Percentiles rank a stretch among this genome's conserved stretches.
Evolutionary conservation across 2,113 vertebrate genomes (phyloP).

Genomic region (Diphyllodes magnificus): DNA sequence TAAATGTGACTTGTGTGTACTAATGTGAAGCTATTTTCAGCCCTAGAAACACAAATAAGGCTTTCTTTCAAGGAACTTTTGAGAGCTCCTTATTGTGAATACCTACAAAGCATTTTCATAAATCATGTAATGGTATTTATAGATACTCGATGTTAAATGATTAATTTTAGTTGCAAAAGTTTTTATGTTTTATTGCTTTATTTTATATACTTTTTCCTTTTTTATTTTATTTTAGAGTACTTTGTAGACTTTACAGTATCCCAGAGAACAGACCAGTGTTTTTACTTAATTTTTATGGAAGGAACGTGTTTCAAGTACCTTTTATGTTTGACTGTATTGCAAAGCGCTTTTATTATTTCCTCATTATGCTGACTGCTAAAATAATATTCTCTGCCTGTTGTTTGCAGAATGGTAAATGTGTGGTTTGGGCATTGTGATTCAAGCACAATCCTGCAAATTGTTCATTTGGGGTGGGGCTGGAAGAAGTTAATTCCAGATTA

Average conservation of each 20-base stretch:
- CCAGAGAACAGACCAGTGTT: neutral
- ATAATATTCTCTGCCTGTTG: slow-evolving; percentile 17
- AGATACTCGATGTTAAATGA: neutral
- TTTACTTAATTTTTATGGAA: neutral
- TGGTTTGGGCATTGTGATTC: neutral
- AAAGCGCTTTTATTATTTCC: slow-evolving; percentile 10
- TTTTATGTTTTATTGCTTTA: slow-evolving; percentile 2
- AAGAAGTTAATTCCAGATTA: neutral
- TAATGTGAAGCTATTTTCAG: neutral
- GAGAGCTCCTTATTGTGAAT: neutral
- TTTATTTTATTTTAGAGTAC: neutral
- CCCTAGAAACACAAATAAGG: neutral
- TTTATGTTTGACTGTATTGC: neutral
- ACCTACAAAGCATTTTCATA: neutral
- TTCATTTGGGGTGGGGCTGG: neutral
- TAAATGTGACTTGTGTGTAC: slow-evolving; percentile 12
- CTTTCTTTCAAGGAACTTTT: neutral
- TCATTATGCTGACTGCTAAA: slow-evolving; percentile 5
- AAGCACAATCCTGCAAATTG: neutral
- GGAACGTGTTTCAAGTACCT: neutral
- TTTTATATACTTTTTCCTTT: neutral
- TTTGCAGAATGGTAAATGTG: neutral
- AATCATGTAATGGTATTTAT: neutral
- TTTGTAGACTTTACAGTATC: neutral
- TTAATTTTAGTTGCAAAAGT: neutral